Base-by-base conservation (phyloP, 2,888 invertebrate species). In the Caenorhabditis sp. region DNA sequence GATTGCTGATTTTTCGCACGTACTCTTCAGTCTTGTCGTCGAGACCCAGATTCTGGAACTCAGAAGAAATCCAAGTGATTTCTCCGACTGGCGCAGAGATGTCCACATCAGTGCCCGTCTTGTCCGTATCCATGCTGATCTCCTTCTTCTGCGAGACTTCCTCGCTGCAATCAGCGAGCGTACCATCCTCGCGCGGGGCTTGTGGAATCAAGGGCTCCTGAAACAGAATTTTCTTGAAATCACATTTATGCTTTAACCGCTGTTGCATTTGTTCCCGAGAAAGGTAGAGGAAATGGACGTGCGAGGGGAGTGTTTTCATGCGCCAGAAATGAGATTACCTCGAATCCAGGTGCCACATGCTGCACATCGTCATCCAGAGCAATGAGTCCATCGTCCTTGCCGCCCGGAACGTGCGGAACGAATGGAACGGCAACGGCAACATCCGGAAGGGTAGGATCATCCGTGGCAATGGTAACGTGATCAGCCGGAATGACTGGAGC, bases 71-170 rank as follows among this genome's bases (percentile, higher is more conserved):
- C 26, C 62, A 48, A 3, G 56, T 62, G 26, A 68, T 43, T 9
- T 75, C 68, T 46, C 59, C 72, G 17, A 62, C 35, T 2, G 50
- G 48, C 9, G 46, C 39, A n/a, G 48, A 20, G 13, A 35, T 50
- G 2, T 39, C 41, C 1, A 32, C 45, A 4, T 58, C 58, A n/a
- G 43, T 53, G 1, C 27, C 48, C 32, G 39, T 26, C 8, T 68
- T 75, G 30, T 75, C 75, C 2, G 75, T 75, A 43, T 75, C 75
- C 75, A 75, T 75, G 24, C 55, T 53, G 50, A 75, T 75, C 32
- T 75, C 63, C 2, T 48, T 35, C 9, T 68, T 37, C 13, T 62
- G 48, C 15, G 66, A 56, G 9, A 62, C 13, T 8, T 75, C 75
- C 37, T 75, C 75, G 27, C 62, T 58, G 37, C 75, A 75, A 24